Evolutionary conservation across 2,797 vertebrate genomes (phyloP), one percentile per base, ranked within the genome.

Genomic region (Chelidonichthys spinosus): DNA sequence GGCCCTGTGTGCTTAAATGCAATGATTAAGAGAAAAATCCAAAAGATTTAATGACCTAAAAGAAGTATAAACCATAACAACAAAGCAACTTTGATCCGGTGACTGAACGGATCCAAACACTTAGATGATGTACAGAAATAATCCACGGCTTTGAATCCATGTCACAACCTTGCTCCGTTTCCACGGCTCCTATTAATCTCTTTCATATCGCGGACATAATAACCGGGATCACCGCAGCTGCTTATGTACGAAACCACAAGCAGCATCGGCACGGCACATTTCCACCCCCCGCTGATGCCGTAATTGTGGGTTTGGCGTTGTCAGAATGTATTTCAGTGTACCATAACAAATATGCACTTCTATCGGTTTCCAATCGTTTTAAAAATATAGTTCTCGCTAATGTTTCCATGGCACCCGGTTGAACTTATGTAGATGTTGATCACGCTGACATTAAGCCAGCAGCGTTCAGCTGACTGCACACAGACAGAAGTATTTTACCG

Each of bases 371-470:
- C 25, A 74, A 37, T 15, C 1, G 60, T 46, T 50, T 60, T 47
- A 47, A 14, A 67, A 40, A 63, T 32, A 11, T 18, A 44, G 25
- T 37, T 71, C 15, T 53, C 25, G 61, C 25, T 61, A 35, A 53
- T 39, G 14, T 53, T 59, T 43, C 14, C 6, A 69, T 54, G 37
- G 64, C 11, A 77, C 11, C 37, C 7, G 33, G 5, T 44, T 68
- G 9, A 46, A 44, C 59, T 64, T 46, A 25, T 70, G 59, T 70
- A 46, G 37, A 66, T 70, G 66, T 56, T 63, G 4, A 76, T 76
- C 49, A 50, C 37, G 65, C 59, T 56, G 70, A 71, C 65, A 69
- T 44, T 6, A 68, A 59, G 37, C 37, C 53, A 14, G 18, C 40
- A 55, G 47, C 39, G 7, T 25, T 60, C n/a, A 47, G 32, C 25